A percentile compares a stretch with the other conserved stretches of the same genome.
These are phyloP conservation scores for Rhabdornis inornatus DNA, from an alignment of 2,113 vertebrate genomes.

Conservation along the genomic window DNA sequence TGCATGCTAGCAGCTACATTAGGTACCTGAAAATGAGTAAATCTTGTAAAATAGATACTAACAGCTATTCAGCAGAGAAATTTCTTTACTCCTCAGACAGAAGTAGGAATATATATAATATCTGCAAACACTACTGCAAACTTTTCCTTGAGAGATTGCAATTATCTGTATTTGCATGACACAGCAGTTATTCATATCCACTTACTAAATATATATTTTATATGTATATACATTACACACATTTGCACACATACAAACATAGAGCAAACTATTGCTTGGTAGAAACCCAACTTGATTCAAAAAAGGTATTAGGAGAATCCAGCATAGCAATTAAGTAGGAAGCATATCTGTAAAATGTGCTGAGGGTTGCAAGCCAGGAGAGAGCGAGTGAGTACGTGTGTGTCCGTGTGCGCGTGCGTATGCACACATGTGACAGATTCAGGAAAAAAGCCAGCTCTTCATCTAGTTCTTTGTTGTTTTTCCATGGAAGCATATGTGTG, in stretches of 20 bases:
- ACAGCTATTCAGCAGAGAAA: slow-evolving; percentile 67
- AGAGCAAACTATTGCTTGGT: neutral
- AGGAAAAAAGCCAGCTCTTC: slow-evolving; percentile 38
- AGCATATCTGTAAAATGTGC: slow-evolving; percentile 38
- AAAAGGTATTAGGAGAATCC: slow-evolving; percentile 51
- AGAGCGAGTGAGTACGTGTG: slow-evolving; percentile 17
- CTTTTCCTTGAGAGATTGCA: slow-evolving; percentile 49
- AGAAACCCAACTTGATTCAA: slow-evolving; percentile 40
- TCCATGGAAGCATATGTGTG: slow-evolving; percentile 45
- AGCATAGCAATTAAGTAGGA: neutral
- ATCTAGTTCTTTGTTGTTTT: slow-evolving; percentile 61
- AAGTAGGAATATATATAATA: slow-evolving; percentile 39
- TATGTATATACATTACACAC: neutral
- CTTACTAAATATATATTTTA: neutral
- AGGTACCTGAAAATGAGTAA: slow-evolving; percentile 82
- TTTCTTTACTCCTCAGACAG: slow-evolving; percentile 57
- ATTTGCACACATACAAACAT: neutral
- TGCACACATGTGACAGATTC: slow-evolving; percentile 47
- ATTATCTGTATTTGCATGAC: slow-evolving; percentile 51
- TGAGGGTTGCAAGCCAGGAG: slow-evolving; percentile 26
- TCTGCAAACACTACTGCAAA: slow-evolving; percentile 33
- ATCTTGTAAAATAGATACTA: slow-evolving; percentile 82
- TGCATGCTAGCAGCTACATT: slow-evolving; percentile 82
- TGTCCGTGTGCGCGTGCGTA: slow-evolving; percentile 25
- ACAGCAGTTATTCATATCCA: neutral